Conservation (phyloP, 2,113 vertebrate genomes). For the Corapipo altera region DNA sequence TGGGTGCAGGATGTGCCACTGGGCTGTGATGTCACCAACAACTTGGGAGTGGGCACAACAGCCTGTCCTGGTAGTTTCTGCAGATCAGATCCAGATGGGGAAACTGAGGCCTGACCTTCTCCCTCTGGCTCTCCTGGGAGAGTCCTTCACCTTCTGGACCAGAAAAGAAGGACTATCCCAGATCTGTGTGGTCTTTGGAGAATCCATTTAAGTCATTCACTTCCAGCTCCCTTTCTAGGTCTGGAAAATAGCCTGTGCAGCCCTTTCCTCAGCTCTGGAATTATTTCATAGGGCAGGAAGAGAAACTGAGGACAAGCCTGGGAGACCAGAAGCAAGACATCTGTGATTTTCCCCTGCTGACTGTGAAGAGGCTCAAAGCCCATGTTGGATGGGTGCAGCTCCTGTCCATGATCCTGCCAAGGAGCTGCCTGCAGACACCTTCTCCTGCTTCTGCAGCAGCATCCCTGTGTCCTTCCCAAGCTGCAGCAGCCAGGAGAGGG, state of each 20-base stretch:
- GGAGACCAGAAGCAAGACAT: not conserved
- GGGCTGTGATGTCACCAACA: not conserved
- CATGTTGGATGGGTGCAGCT: not conserved
- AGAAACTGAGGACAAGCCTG: not conserved
- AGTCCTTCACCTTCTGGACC: not conserved
- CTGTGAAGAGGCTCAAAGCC: not conserved
- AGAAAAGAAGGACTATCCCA: not conserved
- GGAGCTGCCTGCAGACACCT: not conserved
- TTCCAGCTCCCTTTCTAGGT: not conserved
- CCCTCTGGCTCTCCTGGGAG: not conserved
- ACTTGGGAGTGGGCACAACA: not conserved
- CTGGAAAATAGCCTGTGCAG: not conserved
- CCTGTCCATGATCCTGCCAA: too few relatives aligned
- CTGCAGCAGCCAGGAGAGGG: not conserved
- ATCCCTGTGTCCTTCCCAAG: not conserved
- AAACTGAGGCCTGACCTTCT: not conserved
- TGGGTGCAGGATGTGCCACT: not conserved
- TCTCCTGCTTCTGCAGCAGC: not conserved
- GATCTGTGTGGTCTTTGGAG: not conserved
- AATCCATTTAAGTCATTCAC: not conserved
- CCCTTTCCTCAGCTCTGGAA: not conserved
- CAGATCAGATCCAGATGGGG: not conserved
- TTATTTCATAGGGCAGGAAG: not conserved
- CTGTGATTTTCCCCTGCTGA: not conserved
- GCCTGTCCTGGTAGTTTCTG: not conserved